Base-by-base conservation (phyloP, 2,797 vertebrate species). In the Lutjanus campechanus region DNA sequence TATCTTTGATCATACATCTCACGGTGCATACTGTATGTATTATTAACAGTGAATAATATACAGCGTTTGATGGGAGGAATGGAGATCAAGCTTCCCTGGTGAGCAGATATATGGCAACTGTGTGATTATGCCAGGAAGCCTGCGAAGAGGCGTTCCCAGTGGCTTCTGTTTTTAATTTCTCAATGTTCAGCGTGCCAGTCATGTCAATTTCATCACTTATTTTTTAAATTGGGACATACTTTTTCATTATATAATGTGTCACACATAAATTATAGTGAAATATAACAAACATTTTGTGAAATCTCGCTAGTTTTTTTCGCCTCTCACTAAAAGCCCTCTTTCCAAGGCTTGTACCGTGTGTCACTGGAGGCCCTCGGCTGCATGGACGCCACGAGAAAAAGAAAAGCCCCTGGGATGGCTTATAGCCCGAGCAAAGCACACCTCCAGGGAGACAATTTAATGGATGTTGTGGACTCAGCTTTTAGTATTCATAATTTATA, bases 401-500 rank as follows among this genome's bases (percentile, higher is more conserved):
- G 60, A 66, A 69, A 79, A 82, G 75, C 91, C 88, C 56, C 4
- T 47, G 90, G 90, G 89, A 85, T 77, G 79, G 82, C 81, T 92
- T 91, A 93, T 80, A 86, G 80, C 53, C 83, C 7, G 25, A 86
- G 85, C 77, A 66, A 83, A 88, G 88, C 92, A 91, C 86, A 92
- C 88, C 93, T 93, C 88, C 77, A 88, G 91, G 83, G 91, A 90
- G 88, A 89, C 84, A 83, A 91, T 95, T 93, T 95, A 95, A 95
- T 95, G 94, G 93, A 94, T 88, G 93, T 93, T 94, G 94, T 93
- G 93, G 95, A 92, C 93, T 94, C 93, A 91, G 95, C 95, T 96
- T 96, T 95, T 95, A 95, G 93, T 95, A 95, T 96, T 94, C 92
- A 96, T 96, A 94, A 96, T 96, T 96, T 89, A 96, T 95, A 92